Evolutionary conservation across 2,113 vertebrate species (phyloP).

Genomic region (Gallinago undulata): DNA sequence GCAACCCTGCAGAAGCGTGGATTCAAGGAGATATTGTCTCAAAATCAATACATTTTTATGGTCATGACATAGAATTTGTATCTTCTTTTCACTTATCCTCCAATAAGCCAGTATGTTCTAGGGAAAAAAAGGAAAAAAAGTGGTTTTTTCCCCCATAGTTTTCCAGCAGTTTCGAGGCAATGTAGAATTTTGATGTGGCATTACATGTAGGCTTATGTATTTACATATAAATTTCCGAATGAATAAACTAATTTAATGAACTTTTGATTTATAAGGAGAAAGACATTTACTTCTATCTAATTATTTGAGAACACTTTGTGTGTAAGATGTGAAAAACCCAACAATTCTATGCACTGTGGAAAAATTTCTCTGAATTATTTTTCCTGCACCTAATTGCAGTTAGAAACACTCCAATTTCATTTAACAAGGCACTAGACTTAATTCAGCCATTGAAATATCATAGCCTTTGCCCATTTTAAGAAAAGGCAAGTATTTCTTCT

Average conservation of each 20-base stretch:
- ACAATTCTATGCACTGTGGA: not conserved
- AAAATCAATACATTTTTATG: not conserved
- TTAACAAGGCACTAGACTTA: not conserved
- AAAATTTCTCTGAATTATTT: not conserved
- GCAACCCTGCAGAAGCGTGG: not conserved
- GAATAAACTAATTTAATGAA: not conserved
- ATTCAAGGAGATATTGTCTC: not conserved
- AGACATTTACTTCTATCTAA: not conserved
- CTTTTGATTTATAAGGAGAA: not conserved
- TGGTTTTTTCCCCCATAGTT: not conserved
- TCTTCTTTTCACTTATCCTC: not conserved
- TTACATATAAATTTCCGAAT: not conserved
- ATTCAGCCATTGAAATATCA: not conserved
- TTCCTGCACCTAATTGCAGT: not conserved
- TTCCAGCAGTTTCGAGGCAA: not conserved
- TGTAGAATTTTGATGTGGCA: not conserved
- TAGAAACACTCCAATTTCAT: not conserved
- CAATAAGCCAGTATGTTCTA: not conserved
- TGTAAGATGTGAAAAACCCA: not conserved
- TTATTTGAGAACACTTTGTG: not conserved
- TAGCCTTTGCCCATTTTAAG: not conserved
- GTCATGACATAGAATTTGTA: not conserved
- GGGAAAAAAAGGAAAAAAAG: not conserved
- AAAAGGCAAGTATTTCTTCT: not conserved
- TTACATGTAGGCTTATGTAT: not conserved